phyloP scores from a whole-genome alignment of 2,113 vertebrate genomes.

The Pachypanchax playfairii region DNA sequence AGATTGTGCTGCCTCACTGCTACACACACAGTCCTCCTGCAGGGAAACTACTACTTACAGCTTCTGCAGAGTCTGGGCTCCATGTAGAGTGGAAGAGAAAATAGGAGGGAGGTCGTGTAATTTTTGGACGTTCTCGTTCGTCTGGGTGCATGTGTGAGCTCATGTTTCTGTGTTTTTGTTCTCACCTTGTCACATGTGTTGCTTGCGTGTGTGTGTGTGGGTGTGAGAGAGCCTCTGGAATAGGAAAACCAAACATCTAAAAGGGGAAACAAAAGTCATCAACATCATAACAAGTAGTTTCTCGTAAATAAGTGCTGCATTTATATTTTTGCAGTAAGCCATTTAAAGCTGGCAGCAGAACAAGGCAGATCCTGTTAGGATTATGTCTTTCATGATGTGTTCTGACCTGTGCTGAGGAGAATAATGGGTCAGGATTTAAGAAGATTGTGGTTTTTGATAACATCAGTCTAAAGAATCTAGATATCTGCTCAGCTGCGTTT shows the following conservation, averaged over 20 bases:
- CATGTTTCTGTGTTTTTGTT: conserved; percentile 10
- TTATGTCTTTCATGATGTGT: conserved; percentile 65
- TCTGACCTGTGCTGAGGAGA: conserved; percentile 47
- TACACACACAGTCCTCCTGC: conserved; percentile 47
- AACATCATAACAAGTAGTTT: conserved; percentile 64
- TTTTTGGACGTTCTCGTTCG: conserved; percentile 8
- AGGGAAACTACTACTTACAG: conserved; percentile 37
- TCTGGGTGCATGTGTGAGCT: conserved; percentile 19
- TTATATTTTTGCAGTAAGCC: conserved; percentile 74
- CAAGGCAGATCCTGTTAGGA: conserved; percentile 66
- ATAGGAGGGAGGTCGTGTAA: conserved; percentile 1
- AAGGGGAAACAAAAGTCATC: conserved; percentile 63
- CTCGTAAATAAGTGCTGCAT: conserved; percentile 64
- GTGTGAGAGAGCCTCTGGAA: conserved; percentile 39
- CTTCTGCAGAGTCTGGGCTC: conserved; percentile 36
- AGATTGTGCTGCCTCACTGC: no score
- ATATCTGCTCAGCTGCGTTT: conserved; percentile 36
- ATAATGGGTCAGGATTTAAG: conserved; percentile 54
- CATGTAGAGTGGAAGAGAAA: conserved; percentile 20
- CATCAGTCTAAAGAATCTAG: conserved; percentile 68
- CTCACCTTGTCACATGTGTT: conserved; percentile 5
- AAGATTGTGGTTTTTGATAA: conserved; percentile 69
- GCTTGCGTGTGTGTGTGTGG: conserved; percentile 9
- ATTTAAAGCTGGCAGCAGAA: conserved; percentile 74
- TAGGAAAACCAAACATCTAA: conserved; percentile 48